Conservation (phyloP, 2,113 vertebrate genomes). For the Chaetorhynchus papuensis region DNA sequence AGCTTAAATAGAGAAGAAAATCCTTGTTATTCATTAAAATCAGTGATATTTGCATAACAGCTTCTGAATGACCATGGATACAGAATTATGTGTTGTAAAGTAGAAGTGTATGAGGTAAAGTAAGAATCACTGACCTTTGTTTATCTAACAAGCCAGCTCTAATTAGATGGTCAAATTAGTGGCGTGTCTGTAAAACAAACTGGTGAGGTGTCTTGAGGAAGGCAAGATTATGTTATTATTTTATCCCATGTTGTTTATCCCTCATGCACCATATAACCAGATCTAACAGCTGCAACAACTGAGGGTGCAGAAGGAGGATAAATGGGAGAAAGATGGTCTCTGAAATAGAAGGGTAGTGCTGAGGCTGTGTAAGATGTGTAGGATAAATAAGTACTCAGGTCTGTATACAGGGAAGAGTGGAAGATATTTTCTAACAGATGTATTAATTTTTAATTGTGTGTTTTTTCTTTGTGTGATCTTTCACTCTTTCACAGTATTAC, state of each 20-base stretch:
- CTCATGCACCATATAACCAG: not conserved
- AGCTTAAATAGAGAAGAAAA: not conserved
- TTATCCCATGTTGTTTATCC: not conserved
- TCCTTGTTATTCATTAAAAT: not conserved
- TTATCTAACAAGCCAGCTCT: not conserved
- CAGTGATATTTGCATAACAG: not conserved
- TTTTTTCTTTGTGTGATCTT: not conserved
- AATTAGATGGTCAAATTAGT: not conserved
- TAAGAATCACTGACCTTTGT: not conserved
- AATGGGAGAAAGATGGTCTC: not conserved
- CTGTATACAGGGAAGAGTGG: not conserved
- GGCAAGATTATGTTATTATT: not conserved
- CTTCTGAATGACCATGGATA: not conserved
- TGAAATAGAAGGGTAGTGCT: not conserved
- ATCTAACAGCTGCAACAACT: not conserved
- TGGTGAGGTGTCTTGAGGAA: not conserved
- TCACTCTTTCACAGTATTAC: not conserved
- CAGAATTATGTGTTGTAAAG: not conserved
- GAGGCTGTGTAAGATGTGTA: not conserved
- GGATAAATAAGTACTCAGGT: not conserved
- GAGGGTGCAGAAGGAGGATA: not conserved
- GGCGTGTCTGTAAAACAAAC: not conserved
- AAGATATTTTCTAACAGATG: not conserved
- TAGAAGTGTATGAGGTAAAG: not conserved
- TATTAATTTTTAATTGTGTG: not conserved